phyloP scores from a whole-genome alignment of 2,797 vertebrate genomes.

The Sebastolobus altivelis region DNA sequence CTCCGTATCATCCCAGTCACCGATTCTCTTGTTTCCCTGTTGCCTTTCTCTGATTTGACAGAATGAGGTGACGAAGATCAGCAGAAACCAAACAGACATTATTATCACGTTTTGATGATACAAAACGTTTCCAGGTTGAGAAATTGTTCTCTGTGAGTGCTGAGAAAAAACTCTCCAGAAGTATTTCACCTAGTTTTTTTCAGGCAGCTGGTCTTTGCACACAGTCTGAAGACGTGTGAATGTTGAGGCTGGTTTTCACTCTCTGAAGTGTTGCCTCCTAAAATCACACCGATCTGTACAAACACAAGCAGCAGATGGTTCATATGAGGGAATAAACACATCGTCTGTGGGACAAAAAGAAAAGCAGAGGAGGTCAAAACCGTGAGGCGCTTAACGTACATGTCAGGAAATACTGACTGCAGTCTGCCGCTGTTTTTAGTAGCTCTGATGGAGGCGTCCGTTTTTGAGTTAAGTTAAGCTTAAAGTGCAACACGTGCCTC shows the following conservation, averaged over 20 bases:
- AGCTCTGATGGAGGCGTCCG: neutral
- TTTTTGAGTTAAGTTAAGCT: neutral
- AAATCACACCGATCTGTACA: constrained; percentile 10
- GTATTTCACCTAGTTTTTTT: constrained; percentile 11
- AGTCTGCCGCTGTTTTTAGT: neutral
- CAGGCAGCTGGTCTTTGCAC: constrained; percentile 23
- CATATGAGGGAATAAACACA: neutral
- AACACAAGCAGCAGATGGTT: constrained; percentile 38
- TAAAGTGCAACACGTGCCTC: neutral
- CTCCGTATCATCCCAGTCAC: neutral
- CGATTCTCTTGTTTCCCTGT: neutral
- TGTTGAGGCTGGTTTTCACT: neutral
- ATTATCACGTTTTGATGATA: neutral
- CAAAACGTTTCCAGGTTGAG: constrained; percentile 1
- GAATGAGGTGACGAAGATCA: constrained; percentile 3
- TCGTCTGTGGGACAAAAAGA: neutral
- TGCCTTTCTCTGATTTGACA: neutral
- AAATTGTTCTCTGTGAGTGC: neutral
- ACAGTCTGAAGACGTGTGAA: constrained; percentile 17
- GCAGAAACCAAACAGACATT: neutral
- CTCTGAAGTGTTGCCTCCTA: constrained; percentile 26
- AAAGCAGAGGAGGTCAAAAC: neutral
- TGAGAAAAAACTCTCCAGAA: constrained; percentile 5
- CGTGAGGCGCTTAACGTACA: neutral
- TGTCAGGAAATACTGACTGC: neutral